These are phyloP conservation scores for Sialia sialis DNA, from an alignment of 2,113 vertebrate genomes.

Conservation along the genomic window DNA sequence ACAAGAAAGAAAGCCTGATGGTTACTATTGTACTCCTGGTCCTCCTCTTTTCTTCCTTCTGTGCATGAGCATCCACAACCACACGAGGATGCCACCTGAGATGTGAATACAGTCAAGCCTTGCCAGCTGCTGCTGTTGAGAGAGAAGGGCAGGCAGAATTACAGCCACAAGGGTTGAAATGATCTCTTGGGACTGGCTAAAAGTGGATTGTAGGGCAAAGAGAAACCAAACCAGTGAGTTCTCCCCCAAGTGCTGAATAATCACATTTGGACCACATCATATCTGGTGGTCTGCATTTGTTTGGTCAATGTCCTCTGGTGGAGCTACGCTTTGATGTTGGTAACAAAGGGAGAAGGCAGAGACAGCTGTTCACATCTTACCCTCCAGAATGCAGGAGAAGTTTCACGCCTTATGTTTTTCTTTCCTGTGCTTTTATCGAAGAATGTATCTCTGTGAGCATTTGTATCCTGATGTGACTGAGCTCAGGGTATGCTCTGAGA, in stretches of 20 bases:
- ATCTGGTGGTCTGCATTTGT: background rate
- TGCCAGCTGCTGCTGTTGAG: background rate
- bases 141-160: background rate
- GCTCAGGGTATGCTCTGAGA: rapidly evolving
- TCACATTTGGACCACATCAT: background rate
- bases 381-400: background rate
- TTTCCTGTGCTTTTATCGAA: background rate
- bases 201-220: background rate
- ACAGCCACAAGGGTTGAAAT: background rate
- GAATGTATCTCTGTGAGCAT: background rate
- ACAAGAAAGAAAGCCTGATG: background rate
- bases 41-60: background rate
- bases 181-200: background rate
- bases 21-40: background rate
- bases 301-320: background rate
- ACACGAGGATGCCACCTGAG: background rate
- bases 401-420: background rate
- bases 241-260: background rate
- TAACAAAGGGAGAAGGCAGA: background rate
- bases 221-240: background rate
- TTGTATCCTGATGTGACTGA: rapidly evolving
- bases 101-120: background rate
- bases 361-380: background rate
- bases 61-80: background rate
- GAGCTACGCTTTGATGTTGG: background rate